Evolutionary conservation across 1,140 invertebrate genomes (phyloP).

Genomic region (Caenorhabditis inopinata): DNA sequence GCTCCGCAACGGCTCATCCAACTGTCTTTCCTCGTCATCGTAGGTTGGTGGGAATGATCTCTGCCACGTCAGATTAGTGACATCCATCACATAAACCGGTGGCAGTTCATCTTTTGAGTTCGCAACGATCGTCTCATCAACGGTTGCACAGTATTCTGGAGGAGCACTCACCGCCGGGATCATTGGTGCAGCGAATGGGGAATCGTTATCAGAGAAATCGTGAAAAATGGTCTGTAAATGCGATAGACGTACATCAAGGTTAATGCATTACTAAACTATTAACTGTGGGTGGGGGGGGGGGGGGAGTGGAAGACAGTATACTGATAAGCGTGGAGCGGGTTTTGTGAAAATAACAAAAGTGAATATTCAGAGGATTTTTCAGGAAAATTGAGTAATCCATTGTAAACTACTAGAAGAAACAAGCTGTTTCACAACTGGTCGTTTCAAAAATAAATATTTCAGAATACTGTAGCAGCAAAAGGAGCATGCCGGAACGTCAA

Average conservation of each 20-base stretch:
- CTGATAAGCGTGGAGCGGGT: no score
- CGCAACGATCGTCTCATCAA: not conserved
- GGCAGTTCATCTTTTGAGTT: conserved; percentile 2
- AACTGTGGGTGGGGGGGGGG: no score
- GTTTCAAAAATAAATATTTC: no score
- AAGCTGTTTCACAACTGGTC: no score
- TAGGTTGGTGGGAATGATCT: not conserved
- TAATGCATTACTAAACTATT: conserved; percentile 17
- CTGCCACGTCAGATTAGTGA: not conserved
- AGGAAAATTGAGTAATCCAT: no score
- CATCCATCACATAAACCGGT: conserved; percentile 18
- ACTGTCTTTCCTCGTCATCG: not conserved
- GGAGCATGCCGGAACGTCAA: no score
- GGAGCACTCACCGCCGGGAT: not conserved
- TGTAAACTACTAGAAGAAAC: no score
- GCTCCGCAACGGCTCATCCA: not conserved
- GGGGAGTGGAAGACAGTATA: no score
- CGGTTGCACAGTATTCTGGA: conserved; percentile 10
- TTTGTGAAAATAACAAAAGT: no score
- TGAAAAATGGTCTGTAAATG: conserved; percentile 3
- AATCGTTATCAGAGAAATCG: not conserved
- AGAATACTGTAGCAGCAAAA: no score
- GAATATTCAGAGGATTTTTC: no score
- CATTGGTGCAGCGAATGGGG: not conserved
- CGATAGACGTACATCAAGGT: not conserved